Conservation (phyloP, 2,888 invertebrate species). For the Agapostemon virescens region DNA sequence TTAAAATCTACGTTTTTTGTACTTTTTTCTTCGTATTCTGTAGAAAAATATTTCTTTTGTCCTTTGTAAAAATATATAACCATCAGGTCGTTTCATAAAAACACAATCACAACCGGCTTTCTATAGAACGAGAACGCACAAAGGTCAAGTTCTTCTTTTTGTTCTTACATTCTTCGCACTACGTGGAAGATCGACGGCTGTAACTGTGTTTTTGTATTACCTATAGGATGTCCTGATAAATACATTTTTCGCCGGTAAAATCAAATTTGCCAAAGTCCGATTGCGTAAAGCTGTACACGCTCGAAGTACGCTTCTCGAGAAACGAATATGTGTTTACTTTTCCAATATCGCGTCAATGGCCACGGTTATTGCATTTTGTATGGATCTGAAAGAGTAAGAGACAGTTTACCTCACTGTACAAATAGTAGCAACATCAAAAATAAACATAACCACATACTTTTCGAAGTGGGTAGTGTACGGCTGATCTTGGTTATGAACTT, state of each 20-base stretch:
- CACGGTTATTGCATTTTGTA: constrained; percentile 42
- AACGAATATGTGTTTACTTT: constrained; percentile 14
- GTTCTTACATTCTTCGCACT: neutral
- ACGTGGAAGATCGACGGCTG: neutral
- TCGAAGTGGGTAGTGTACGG: constrained; percentile 28
- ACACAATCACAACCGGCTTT: neutral
- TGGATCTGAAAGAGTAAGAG: constrained; percentile 47
- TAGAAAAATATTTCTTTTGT: constrained; percentile 27
- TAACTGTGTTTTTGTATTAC: neutral
- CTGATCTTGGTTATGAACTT: constrained; percentile 31
- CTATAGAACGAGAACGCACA: neutral
- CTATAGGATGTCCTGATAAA: neutral
- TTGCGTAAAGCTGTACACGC: neutral
- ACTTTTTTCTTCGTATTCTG: constrained; percentile 4
- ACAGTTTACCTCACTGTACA: neutral
- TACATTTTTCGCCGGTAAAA: neutral
- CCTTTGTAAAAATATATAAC: constrained; percentile 10
- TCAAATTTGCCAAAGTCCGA: neutral
- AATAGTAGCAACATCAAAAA: neutral
- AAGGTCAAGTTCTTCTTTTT: neutral
- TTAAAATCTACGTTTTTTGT: constrained; percentile 17
- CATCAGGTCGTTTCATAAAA: neutral
- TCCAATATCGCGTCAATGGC: constrained; percentile 34
- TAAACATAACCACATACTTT: constrained; percentile 30
- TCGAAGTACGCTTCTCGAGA: neutral